Base-by-base conservation (phyloP, 2,113 vertebrate genomes). In the Hiodon tergisus region DNA sequence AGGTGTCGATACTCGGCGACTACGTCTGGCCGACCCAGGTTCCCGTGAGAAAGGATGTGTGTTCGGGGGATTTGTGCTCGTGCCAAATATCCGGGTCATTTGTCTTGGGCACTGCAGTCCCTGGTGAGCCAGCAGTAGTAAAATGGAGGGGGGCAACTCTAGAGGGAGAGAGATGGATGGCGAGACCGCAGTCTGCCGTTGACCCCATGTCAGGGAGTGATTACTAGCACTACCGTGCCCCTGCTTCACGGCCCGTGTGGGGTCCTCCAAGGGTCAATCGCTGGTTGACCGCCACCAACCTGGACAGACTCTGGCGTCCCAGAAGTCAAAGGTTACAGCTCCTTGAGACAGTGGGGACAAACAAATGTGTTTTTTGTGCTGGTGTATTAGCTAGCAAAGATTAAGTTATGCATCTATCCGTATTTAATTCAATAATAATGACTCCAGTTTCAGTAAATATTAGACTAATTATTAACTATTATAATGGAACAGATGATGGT, bases 191-290 rank as follows among this genome's bases (percentile, higher is more conserved):
- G 85, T 84, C 77, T 77, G 7, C 54, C 72, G 0, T 2, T 82
- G 81, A 87, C 83, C 84, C 84, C 74, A 66, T 50, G 55, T 63
- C 78, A 75, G 75, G 78, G 83, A 81, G 78, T 78, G 79, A 17
- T 69, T 51, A 51, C 67, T 54, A 11, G 57, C 58, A 50, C 67
- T 47, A 78, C 65, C 9, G 80, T 74, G 72, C 81, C 81, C 13
- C 84, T 81, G 81, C 76, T 83, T 83, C 81, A 82, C 75, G 81
- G 65, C 77, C 55, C 6, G 1, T 8, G 50, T 78, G 81, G 83
- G 81, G 77, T 78, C 70, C 74, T 55, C 68, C 80, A 69, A 67
- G 78, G 78, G 81, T 83, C 76, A 83, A 67, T 17, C 8, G 1
- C 16, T 48, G 76, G 48, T 68, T 53, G 60, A 63, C 70, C 59